Evolutionary conservation across 2,113 vertebrate genomes (phyloP).

Genomic region (Oostethus manadensis): DNA sequence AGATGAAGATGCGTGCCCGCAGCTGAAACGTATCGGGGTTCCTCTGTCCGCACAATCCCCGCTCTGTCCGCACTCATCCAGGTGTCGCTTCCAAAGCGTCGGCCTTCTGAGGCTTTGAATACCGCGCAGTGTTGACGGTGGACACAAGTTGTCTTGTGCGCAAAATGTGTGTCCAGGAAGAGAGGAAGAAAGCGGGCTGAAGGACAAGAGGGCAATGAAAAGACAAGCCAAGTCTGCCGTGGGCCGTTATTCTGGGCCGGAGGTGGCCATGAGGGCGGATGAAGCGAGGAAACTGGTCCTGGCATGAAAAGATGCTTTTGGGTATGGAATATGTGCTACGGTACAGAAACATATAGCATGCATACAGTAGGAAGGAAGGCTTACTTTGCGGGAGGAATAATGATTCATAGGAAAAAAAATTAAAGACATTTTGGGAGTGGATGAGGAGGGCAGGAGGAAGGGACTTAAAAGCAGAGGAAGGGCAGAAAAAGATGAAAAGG

Average conservation of each 20-base stretch:
- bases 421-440: conserved; percentile 20
- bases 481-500: conserved; percentile 66
- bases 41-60: conserved; percentile 49
- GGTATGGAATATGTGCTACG: too few species aligned
- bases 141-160: conserved; percentile 66
- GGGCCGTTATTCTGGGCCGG: conserved; percentile 53
- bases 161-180: conserved; percentile 64
- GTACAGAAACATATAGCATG: too few species aligned
- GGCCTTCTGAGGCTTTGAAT: conserved; percentile 58
- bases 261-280: conserved; percentile 32
- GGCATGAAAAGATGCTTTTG: conserved; percentile 39
- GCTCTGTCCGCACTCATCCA: conserved; percentile 52
- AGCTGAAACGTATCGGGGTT: conserved; percentile 12
- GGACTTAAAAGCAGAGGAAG: conserved; percentile 60
- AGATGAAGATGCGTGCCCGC: too few species aligned
- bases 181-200: conserved; percentile 61
- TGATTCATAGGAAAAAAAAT: conserved; percentile 5
- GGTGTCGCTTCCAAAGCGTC: conserved; percentile 61
- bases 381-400: neutral
- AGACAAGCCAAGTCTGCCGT: conserved; percentile 59
- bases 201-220: conserved; percentile 60
- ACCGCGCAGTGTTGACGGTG: conserved; percentile 50
- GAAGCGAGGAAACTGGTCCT: conserved; percentile 41
- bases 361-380: too few species aligned
- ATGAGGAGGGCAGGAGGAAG: conserved; percentile 37